Evolutionary conservation across 2,113 vertebrate species (phyloP).

Genomic region (Osmerus mordax): DNA sequence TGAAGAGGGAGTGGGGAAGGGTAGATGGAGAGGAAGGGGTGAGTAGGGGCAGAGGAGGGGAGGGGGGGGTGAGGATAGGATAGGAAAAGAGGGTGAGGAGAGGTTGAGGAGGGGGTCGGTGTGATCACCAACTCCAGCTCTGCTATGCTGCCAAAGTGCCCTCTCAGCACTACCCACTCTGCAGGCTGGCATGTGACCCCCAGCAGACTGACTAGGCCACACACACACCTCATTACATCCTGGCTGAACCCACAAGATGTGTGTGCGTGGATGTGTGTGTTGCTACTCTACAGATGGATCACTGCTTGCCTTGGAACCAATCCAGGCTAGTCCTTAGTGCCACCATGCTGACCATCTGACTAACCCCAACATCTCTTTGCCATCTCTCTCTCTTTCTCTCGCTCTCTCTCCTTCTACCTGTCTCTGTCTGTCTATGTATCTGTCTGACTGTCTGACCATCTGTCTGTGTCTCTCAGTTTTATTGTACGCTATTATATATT

Average conservation of each 20-base stretch:
- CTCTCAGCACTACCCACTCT: neutral
- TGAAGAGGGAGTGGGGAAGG: slow-evolving; percentile 17
- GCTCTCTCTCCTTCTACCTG: neutral
- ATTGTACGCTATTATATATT: too few species aligned
- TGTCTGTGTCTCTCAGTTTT: neutral
- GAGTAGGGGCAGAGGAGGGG: neutral
- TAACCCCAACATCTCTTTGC: neutral
- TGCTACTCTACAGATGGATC: slow-evolving; percentile 21
- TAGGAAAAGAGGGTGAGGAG: too few species aligned
- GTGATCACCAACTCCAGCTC: neutral
- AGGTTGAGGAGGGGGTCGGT: neutral
- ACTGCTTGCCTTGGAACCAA: slow-evolving; percentile 25
- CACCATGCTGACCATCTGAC: neutral
- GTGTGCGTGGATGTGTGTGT: neutral
- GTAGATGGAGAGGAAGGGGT: too few species aligned
- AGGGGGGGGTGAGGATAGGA: too few species aligned
- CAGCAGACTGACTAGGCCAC: slow-evolving; percentile 1
- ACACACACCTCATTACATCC: slow-evolving; percentile 24
- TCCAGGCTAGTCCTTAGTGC: slow-evolving; percentile 2
- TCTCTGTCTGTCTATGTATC: neutral
- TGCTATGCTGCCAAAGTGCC: neutral
- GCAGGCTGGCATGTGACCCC: too few species aligned
- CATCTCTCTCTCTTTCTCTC: neutral
- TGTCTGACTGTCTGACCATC: neutral
- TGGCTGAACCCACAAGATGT: slow-evolving; percentile 20